A percentile compares a stretch with the other conserved stretches of the same genome.
Conservation (phyloP, 1,140 invertebrate species). For the Lycorma delicatula region DNA sequence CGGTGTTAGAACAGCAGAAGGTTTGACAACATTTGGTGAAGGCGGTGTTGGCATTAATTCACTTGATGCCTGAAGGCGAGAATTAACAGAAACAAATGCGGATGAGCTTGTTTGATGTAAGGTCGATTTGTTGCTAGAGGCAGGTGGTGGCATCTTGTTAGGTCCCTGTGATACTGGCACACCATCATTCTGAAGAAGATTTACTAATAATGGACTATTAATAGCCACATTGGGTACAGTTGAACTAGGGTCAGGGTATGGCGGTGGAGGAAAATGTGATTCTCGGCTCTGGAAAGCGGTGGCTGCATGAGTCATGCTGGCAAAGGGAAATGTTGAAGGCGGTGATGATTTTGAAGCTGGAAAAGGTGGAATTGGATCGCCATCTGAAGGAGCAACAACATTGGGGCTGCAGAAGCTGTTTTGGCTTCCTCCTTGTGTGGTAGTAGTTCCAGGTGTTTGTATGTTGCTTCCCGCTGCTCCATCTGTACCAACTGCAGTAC, state of each 20-base stretch:
- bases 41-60: slow-evolving; percentile 6
- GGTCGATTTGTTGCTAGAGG: slow-evolving; percentile 23
- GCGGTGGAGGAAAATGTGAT: slow-evolving; percentile 38
- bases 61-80: not conserved
- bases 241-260: slow-evolving; percentile 37
- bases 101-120: slow-evolving; percentile 8
- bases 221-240: slow-evolving; percentile 48
- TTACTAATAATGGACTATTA: slow-evolving; percentile 84
- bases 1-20: too few species aligned
- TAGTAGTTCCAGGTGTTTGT: slow-evolving; percentile 31
- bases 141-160: slow-evolving; percentile 36
- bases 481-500: slow-evolving; percentile 40
- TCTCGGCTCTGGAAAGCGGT: slow-evolving; percentile 45
- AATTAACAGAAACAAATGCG: slow-evolving; percentile 20
- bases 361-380: slow-evolving; percentile 45
- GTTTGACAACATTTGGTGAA: too few species aligned
- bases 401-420: slow-evolving; percentile 66
- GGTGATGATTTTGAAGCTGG: slow-evolving; percentile 25
- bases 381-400: slow-evolving; percentile 54
- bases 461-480: slow-evolving; percentile 9
- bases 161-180: slow-evolving; percentile 31
- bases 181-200: slow-evolving; percentile 80
- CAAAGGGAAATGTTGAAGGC: slow-evolving; percentile 61
- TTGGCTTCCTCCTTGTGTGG: too few species aligned
- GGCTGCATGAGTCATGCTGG: slow-evolving; percentile 81